Percentiles rank a stretch among this genome's conserved stretches.
Evolutionary conservation across 2,113 vertebrate genomes (phyloP).

Genomic region (Callionymus lyra): DNA sequence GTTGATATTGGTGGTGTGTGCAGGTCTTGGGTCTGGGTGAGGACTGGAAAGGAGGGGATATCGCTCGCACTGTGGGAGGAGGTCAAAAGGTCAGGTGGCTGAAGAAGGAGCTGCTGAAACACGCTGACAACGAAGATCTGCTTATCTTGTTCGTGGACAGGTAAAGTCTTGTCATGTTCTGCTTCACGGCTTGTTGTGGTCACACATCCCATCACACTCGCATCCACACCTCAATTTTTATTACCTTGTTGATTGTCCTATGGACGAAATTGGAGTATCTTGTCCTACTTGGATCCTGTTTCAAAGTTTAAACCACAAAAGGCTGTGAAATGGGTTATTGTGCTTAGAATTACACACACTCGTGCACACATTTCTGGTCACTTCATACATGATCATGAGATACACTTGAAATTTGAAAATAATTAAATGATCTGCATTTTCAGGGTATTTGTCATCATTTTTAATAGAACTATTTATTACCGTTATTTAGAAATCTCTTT

Average conservation of each 20-base stretch:
- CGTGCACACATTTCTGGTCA: no score
- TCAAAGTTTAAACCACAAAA: not conserved
- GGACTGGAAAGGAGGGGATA: constrained; percentile 73
- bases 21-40: constrained; percentile 65
- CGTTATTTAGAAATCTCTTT: no score
- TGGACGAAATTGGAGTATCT: not conserved
- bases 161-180: constrained; percentile 34
- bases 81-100: constrained; percentile 90
- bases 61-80: constrained; percentile 76
- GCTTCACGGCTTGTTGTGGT: not conserved
- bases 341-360: not conserved
- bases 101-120: constrained; percentile 74
- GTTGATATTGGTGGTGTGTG: constrained; percentile 2
- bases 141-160: constrained; percentile 85
- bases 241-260: not conserved
- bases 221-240: no score
- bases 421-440: no score
- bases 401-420: no score
- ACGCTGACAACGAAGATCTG: constrained; percentile 54
- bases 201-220: no score
- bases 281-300: not conserved
- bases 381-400: no score
- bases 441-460: no score
- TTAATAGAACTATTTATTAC: no score
- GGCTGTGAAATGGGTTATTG: no score